Conservation (phyloP, 2,888 invertebrate genomes). For the Drosophila fungiperda region DNA sequence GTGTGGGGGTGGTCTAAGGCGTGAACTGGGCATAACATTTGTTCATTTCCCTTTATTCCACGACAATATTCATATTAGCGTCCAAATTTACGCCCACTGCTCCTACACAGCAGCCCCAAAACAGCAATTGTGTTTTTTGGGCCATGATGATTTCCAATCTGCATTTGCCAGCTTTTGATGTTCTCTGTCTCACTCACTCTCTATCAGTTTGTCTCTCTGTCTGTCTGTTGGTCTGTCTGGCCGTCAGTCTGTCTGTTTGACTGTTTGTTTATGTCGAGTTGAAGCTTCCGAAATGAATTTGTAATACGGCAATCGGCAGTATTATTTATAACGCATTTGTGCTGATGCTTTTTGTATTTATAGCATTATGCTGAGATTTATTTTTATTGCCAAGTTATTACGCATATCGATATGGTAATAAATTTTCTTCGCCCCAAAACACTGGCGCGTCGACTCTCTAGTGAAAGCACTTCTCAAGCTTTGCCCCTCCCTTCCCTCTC, state of each 20-base stretch:
- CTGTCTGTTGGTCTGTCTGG: constrained; percentile 5
- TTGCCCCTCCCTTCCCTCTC: constrained; percentile 1
- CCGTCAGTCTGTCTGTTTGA: background rate
- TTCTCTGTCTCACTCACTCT: constrained; percentile 7
- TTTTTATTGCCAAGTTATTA: constrained; percentile 81
- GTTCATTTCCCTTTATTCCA: constrained; percentile 71
- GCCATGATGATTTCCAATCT: constrained; percentile 66
- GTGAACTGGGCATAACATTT: constrained; percentile 55
- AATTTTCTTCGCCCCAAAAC: constrained; percentile 62
- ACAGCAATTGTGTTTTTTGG: constrained; percentile 52
- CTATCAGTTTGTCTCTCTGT: background rate
- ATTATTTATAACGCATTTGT: constrained; percentile 78
- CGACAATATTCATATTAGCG: constrained; percentile 80
- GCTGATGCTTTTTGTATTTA: constrained; percentile 78
- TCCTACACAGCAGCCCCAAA: background rate
- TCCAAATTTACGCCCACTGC: constrained; percentile 61
- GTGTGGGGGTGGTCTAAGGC: background rate
- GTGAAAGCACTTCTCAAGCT: constrained; percentile 56
- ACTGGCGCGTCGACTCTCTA: constrained; percentile 60
- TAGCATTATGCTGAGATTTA: constrained; percentile 77
- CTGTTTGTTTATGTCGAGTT: constrained; percentile 47
- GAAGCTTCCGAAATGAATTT: constrained; percentile 70
- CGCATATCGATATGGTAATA: constrained; percentile 81
- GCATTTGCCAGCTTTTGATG: constrained; percentile 56
- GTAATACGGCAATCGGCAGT: constrained; percentile 70